Percentiles rank a stretch among this genome's conserved stretches.
phyloP scores from a whole-genome alignment of 2,113 vertebrate genomes.

The Amia ocellicauda region DNA sequence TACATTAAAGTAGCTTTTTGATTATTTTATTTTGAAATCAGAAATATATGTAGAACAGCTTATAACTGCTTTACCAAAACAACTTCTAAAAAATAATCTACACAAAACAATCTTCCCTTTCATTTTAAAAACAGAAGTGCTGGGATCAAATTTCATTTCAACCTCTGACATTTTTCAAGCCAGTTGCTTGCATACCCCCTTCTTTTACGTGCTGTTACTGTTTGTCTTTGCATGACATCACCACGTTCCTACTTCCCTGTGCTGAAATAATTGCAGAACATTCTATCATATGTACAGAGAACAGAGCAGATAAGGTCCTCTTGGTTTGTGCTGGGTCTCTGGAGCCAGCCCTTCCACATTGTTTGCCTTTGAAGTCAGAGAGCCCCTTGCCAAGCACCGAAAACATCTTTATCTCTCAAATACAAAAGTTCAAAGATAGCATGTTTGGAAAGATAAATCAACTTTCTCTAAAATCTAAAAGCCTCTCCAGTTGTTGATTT shows the following conservation, averaged over 20 bases:
- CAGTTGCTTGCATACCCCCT: no score
- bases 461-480: neutral
- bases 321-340: constrained; percentile 16
- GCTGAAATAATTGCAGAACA: constrained; percentile 30
- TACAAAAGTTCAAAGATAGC: constrained; percentile 27
- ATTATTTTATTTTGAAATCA: no score
- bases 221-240: constrained; percentile 30
- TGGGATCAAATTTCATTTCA: no score
- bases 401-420: constrained; percentile 22
- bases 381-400: constrained; percentile 29
- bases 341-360: constrained; percentile 23
- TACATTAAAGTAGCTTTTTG: no score
- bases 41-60: no score
- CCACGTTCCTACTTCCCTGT: constrained; percentile 25
- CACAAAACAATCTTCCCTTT: no score
- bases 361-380: constrained; percentile 46
- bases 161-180: no score
- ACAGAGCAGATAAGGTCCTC: constrained; percentile 33
- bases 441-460: constrained; percentile 20
- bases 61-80: no score
- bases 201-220: no score
- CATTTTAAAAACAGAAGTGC: no score
- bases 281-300: constrained; percentile 35
- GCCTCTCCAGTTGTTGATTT: neutral
- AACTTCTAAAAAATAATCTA: no score